Base-by-base conservation (phyloP, 2,888 invertebrate genomes). In the Andrena minutula region DNA sequence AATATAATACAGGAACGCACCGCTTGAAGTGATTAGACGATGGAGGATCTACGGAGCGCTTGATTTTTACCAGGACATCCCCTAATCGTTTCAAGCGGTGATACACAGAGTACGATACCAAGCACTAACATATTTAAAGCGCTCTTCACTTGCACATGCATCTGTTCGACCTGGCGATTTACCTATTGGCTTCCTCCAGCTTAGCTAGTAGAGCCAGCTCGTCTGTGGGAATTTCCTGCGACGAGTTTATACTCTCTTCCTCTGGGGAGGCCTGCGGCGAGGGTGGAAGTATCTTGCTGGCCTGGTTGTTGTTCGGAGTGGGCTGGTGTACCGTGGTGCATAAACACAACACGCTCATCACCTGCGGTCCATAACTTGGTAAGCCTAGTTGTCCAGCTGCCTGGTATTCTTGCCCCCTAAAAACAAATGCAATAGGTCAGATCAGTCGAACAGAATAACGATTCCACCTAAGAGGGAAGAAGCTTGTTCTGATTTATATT, bases 101-200 rank as follows among this genome's bases (percentile, higher is more conserved):
- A 51, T 47, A 30, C 28, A 60, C 10, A 1, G 26, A 35, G 61
- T 35, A 35, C 56, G 49, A 23, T 49, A 16, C 23, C 12, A 35
- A 23, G 7, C 32, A 12, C 53, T n/a, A 20, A 63, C 20, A 68
- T 68, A 72, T 81, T 49, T 66, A 71, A 81, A 82, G 74, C 66
- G 28, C 2, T 16, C 20, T 23, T 61, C 16, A n/a, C 16, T 71
- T 51, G 70, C 65, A 23, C 74, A 75, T 81, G 80, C 81, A 70
- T 35, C 72, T 56, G 51, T 23, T 73, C 32, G 30, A 12, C 32
- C 68, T 10, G 60, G 64, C 60, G 32, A 79, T 89, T 91, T 90
- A 96, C 96, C 96, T 95, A 95, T 99, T 99, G 92, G 98, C 98
- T 94, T 98, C 98, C 96, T 99, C 99, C 95, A 99, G 96, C 94